These are phyloP conservation scores for Zonitis immaculata DNA, from an alignment of 2,888 invertebrate species.

Conservation along the genomic window DNA sequence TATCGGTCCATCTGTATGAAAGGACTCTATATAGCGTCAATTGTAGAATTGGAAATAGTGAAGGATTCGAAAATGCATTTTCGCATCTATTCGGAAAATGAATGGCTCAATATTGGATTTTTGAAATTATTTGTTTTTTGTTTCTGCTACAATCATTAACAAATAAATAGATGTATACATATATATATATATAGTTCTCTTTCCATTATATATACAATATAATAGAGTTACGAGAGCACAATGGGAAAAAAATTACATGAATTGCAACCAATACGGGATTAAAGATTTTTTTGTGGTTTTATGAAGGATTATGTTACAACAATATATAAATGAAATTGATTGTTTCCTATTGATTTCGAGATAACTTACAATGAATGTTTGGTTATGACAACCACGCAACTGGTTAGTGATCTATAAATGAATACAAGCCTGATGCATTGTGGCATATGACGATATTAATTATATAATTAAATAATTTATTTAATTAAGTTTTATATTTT, in stretches of 20 bases:
- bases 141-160: too few relatives aligned
- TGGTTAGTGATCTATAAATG: background rate
- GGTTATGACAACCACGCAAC: background rate
- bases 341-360: background rate
- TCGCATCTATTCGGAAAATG: background rate
- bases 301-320: background rate
- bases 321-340: background rate
- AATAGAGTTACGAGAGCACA: too few relatives aligned
- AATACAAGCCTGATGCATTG: background rate
- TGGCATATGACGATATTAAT: too few relatives aligned
- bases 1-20: slow-evolving; percentile 39
- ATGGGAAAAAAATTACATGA: background rate
- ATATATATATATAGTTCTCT: too few relatives aligned
- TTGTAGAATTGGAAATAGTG: slow-evolving; percentile 21
- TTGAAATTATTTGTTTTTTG: background rate
- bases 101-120: background rate
- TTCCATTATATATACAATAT: too few relatives aligned
- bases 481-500: too few relatives aligned
- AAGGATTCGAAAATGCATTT: slow-evolving; percentile 8
- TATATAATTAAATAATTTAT: too few relatives aligned
- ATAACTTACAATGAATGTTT: background rate
- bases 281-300: background rate
- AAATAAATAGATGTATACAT: background rate
- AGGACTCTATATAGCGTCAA: slow-evolving; percentile 35
- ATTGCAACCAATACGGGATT: background rate